These are phyloP conservation scores for Arizona elegans DNA, from an alignment of 2,113 vertebrate genomes.

Conservation along the genomic window DNA sequence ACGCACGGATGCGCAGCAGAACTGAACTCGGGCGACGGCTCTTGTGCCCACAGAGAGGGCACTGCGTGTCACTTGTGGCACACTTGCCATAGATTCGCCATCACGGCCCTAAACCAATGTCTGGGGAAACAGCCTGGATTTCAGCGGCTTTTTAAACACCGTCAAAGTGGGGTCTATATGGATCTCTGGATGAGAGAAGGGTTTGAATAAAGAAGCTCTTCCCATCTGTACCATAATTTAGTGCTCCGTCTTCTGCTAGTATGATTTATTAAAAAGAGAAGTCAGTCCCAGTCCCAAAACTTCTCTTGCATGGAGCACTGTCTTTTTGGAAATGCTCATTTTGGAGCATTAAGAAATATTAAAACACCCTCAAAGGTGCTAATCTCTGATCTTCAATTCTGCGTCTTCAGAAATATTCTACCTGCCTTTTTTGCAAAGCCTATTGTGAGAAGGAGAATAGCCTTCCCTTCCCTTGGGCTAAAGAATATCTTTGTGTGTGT, in stretches of 20 bases:
- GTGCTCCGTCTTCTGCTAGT: neutral
- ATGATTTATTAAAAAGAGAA: neutral
- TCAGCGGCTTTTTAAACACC: neutral
- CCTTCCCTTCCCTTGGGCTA: neutral
- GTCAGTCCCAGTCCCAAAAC: neutral
- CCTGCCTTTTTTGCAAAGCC: neutral
- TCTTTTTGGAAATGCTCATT: neutral
- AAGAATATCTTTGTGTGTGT: neutral
- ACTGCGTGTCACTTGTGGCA: too few relatives aligned
- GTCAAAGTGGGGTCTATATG: neutral
- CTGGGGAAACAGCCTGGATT: neutral
- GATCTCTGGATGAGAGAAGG: neutral
- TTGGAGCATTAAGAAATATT: neutral
- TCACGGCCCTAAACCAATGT: neutral
- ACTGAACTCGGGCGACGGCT: too few relatives aligned
- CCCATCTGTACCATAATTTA: neutral
- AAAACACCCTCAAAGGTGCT: neutral
- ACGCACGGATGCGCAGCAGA: too few relatives aligned
- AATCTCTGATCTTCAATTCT: neutral
- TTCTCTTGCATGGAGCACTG: neutral
- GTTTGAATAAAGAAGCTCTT: neutral
- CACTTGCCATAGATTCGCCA: too few relatives aligned
- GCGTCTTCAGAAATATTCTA: neutral
- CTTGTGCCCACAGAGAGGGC: too few relatives aligned
- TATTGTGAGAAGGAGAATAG: neutral